Evolutionary conservation across 2,113 vertebrate genomes (phyloP), one percentile per base, ranked within the genome.

Genomic region (Dicrurus megarhynchus): DNA sequence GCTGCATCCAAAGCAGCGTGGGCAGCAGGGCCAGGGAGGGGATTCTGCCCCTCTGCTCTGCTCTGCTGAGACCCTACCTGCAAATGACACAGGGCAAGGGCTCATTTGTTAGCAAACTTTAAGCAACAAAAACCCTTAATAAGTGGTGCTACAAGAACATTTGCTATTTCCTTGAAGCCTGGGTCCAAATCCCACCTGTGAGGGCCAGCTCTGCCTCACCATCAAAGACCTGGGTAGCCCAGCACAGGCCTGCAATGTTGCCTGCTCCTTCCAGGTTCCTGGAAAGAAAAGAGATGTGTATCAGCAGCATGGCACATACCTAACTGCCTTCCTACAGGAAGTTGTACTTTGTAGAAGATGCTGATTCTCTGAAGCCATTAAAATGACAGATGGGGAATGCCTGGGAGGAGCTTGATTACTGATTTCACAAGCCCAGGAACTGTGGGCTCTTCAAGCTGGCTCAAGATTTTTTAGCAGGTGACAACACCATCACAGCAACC

Each of bases 221-320:
- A 5, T 15, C 9, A 28, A 30, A 52, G 53, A 41, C 17, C 9
- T 30, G 15, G 22, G 28, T 32, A 47, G 4, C 26, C 26, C 18
- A 9, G 30, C 42, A 52, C 21, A 49, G 64, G 49, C 42, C 26
- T 7, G 9, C 3, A 0, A 3, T 3, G 14, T 8, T 46, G 3
- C 22, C 70, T 2, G 1, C 53, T 59, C 47, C 23, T 47, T 71
- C 49, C 68, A 56, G 42, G n/a, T 16, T 49, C 21, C 71, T 24
- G 32, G 23, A 42, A 10, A 24, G 23, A 18, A 81, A 42, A 75
- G 18, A 49, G 42, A 19, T 0, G 4, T 47, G 35, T 9, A 12
- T 33, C 60, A 39, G 28, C 82, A 76, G 32, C 5, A 1, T 5
- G 19, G 11, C 39, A 76, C 59, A 11, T 15, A 16, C 8, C 30